Evolutionary conservation across 2,113 vertebrate genomes (phyloP).

Genomic region (Pardalotus punctatus): DNA sequence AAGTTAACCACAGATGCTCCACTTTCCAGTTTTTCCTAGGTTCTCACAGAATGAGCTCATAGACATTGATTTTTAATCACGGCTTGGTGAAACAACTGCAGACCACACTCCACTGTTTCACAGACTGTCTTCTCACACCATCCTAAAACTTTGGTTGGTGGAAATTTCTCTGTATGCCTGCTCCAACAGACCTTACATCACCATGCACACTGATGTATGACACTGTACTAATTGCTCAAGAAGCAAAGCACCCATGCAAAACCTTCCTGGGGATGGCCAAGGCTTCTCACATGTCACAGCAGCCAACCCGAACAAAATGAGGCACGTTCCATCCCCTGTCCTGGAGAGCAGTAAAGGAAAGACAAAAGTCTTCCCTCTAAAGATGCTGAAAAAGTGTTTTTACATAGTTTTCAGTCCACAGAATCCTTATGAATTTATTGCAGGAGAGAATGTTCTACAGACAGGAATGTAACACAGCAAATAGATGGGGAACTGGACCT

Average conservation of each 20-base stretch:
- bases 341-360: background rate
- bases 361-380: background rate
- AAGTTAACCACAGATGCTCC: background rate
- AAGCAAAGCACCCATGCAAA: background rate
- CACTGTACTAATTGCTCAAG: background rate
- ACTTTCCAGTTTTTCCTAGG: background rate
- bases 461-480: background rate
- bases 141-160: background rate
- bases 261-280: accelerated
- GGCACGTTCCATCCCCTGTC: accelerated
- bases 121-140: background rate
- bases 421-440: background rate
- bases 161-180: background rate
- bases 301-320: background rate
- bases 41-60: background rate
- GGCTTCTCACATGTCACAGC: accelerated
- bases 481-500: background rate
- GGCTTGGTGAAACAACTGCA: background rate
- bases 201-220: background rate
- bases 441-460: background rate
- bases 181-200: accelerated
- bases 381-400: background rate
- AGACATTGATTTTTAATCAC: background rate
- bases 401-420: background rate
- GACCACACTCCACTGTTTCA: background rate